A percentile compares a stretch with the other conserved stretches of the same genome.
Conservation (phyloP, 2,888 invertebrate genomes). For the Zygaena filipendulae region DNA sequence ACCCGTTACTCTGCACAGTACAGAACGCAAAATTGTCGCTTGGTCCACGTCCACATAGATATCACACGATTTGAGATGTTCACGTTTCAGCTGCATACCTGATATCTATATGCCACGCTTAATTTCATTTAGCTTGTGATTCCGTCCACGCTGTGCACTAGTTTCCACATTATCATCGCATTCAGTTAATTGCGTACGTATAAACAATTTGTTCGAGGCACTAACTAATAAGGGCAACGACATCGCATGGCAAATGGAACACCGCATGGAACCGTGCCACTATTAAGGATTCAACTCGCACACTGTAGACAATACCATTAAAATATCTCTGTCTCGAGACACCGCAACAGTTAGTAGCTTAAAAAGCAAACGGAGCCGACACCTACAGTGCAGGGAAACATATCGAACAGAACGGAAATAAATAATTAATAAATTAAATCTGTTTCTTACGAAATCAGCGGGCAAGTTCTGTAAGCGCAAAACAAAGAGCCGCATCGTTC, state of each 20-base stretch:
- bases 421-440: too few relatives aligned
- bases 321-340: slow-evolving; percentile 65
- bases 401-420: too few relatives aligned
- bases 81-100: too few relatives aligned
- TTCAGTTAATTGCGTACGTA: slow-evolving; percentile 49
- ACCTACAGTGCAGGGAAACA: slow-evolving; percentile 62
- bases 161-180: slow-evolving; percentile 48
- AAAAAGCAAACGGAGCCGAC: slow-evolving; percentile 44
- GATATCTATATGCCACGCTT: too few relatives aligned
- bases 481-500: too few relatives aligned
- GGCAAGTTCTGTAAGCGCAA: too few relatives aligned
- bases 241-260: slow-evolving; percentile 37
- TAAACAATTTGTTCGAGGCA: slow-evolving; percentile 56
- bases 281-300: slow-evolving; percentile 64
- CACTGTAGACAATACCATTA: slow-evolving; percentile 64
- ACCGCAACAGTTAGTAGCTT: slow-evolving; percentile 42
- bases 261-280: slow-evolving; percentile 38
- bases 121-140: slow-evolving; percentile 61
- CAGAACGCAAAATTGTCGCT: too few relatives aligned
- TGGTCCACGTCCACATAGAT: too few relatives aligned
- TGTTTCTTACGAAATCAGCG: too few relatives aligned
- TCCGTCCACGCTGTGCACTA: slow-evolving; percentile 56
- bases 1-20: too few relatives aligned
- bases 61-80: too few relatives aligned
- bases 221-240: slow-evolving; percentile 52